Evolutionary conservation across 2,797 vertebrate genomes (phyloP).

Genomic region (Chloroceryle inda): DNA sequence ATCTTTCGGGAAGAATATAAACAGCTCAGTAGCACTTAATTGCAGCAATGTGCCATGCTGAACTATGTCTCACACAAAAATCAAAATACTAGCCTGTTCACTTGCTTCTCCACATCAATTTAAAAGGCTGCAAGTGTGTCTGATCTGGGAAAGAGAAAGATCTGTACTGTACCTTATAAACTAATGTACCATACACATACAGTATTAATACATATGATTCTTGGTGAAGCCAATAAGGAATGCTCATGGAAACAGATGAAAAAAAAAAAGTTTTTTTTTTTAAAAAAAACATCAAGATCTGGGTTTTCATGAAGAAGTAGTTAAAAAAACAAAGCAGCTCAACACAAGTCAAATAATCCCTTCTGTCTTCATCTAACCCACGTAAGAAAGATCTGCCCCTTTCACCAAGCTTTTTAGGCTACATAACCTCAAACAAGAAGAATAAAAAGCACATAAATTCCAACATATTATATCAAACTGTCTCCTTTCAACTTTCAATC

Average conservation of each 20-base stretch:
- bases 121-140: background rate
- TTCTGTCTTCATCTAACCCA: background rate
- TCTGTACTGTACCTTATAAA: background rate
- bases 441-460: background rate
- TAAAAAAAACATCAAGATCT: background rate
- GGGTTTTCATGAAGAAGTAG: background rate
- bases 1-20: background rate
- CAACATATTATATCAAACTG: accelerated
- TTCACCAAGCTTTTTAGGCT: background rate
- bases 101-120: background rate
- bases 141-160: background rate
- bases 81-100: background rate
- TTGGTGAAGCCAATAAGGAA: background rate
- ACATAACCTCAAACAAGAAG: background rate
- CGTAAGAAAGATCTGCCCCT: accelerated
- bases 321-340: background rate
- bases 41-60: background rate
- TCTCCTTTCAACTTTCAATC: background rate
- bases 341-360: background rate
- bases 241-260: background rate
- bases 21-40: background rate
- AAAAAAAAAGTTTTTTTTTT: background rate
- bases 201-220: background rate
- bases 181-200: accelerated
- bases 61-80: background rate